Evolutionary conservation across 2,888 invertebrate species (phyloP).

Genomic region (Salpingus planirostris): DNA sequence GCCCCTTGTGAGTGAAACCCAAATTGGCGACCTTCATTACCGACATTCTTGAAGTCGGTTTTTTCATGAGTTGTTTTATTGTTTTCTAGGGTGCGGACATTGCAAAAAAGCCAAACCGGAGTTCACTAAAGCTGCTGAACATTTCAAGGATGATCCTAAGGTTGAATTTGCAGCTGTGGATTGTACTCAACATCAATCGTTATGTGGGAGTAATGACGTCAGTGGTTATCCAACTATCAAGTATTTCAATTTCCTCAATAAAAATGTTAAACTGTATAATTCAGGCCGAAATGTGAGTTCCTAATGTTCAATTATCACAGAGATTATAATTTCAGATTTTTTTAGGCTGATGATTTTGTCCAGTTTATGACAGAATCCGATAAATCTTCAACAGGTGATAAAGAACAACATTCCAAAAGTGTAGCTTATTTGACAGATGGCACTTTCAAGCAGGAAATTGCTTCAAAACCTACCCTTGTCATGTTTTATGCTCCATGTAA

Average conservation of each 20-base stretch:
- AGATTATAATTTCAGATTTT: too few species aligned
- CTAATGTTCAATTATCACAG: too few species aligned
- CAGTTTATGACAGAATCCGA: slow-evolving; percentile 51
- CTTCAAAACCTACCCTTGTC: slow-evolving; percentile 53
- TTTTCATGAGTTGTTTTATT: slow-evolving; percentile 16
- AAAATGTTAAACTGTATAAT: slow-evolving; percentile 56
- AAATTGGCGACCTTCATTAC: neutral
- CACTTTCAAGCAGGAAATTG: slow-evolving; percentile 52
- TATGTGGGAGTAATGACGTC: slow-evolving; percentile 64
- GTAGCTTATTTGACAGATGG: slow-evolving; percentile 48
- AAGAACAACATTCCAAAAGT: slow-evolving; percentile 26
- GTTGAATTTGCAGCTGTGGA: slow-evolving; percentile 77
- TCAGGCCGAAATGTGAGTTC: slow-evolving; percentile 54
- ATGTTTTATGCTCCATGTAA: slow-evolving; percentile 75
- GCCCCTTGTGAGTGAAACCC: slow-evolving; percentile 86
- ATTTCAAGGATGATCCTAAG: slow-evolving; percentile 66
- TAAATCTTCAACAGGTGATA: slow-evolving; percentile 30
- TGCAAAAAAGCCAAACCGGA: slow-evolving; percentile 84
- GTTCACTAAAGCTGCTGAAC: slow-evolving; percentile 63
- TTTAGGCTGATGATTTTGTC: slow-evolving; percentile 58
- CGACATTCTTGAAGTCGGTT: slow-evolving; percentile 1
- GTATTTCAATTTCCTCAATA: slow-evolving; percentile 76
- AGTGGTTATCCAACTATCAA: slow-evolving; percentile 80
- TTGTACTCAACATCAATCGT: slow-evolving; percentile 54
- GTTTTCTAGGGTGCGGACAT: slow-evolving; percentile 73